These are phyloP conservation scores for Belgica antarctica DNA, from an alignment of 2,888 invertebrate species.

Conservation along the genomic window DNA sequence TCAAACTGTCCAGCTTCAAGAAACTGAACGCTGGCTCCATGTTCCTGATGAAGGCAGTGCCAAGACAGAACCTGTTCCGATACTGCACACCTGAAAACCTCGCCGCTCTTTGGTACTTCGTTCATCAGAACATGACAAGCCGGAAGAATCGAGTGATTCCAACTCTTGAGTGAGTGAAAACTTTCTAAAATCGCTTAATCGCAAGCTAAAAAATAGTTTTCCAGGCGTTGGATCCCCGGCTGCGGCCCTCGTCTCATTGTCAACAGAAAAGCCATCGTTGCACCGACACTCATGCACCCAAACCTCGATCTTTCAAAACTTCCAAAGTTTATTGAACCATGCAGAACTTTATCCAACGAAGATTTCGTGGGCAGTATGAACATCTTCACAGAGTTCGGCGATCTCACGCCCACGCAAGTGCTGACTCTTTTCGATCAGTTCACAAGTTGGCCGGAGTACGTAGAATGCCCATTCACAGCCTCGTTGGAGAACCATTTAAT, in stretches of 20 bases:
- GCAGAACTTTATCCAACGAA: conserved; percentile 49
- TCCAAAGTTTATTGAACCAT: conserved; percentile 49
- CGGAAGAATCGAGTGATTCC: conserved; percentile 65
- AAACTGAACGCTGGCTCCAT: conserved; percentile 59
- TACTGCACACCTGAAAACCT: conserved; percentile 60
- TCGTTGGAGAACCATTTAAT: conserved; percentile 64
- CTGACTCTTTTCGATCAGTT: conserved; percentile 64
- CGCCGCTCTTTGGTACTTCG: conserved; percentile 67
- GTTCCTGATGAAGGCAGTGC: conserved; percentile 65
- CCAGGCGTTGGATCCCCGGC: conserved; percentile 69
- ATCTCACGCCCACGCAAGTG: conserved; percentile 64
- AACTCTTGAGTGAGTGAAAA: conserved; percentile 66
- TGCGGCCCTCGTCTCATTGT: conserved; percentile 66
- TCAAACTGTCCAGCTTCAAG: conserved; percentile 45
- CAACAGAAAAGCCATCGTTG: conserved; percentile 46
- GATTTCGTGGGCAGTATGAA: conserved; percentile 59
- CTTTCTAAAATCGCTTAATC: conserved; percentile 44
- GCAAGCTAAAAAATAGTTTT: conserved; percentile 46
- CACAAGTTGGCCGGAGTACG: conserved; percentile 63
- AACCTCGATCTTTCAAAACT: conserved; percentile 45
- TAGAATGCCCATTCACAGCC: conserved; percentile 63
- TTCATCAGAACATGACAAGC: conserved; percentile 63
- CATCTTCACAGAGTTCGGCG: conserved; percentile 71
- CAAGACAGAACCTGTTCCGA: conserved; percentile 58
- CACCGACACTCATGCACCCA: conserved; percentile 45